A percentile compares a stretch with the other conserved stretches of the same genome.
Conservation (phyloP, 2,113 vertebrate genomes). For the Rafetus swinhoei region DNA sequence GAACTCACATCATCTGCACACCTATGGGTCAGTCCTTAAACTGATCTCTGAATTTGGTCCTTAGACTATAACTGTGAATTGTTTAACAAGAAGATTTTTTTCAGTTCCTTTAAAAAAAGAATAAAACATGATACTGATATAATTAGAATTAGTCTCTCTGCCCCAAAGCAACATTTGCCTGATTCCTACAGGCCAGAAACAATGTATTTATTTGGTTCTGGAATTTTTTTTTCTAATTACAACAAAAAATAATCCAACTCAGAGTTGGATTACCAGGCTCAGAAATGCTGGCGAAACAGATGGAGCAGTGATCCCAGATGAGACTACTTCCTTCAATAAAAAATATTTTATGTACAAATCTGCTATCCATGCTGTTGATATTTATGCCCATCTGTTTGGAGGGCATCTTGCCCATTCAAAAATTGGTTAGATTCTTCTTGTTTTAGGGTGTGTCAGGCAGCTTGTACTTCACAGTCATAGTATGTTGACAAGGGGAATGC, state of each 20-base stretch:
- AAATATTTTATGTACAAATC: background rate
- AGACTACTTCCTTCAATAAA: background rate
- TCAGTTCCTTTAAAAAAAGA: background rate
- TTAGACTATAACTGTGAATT: background rate
- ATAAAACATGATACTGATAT: background rate
- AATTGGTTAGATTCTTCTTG: background rate
- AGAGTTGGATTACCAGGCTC: background rate
- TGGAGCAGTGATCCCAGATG: background rate
- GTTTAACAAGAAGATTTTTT: background rate
- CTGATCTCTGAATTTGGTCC: background rate
- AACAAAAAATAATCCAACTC: background rate
- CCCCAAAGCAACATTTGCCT: background rate
- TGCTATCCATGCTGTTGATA: background rate
- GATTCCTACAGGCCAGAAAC: background rate
- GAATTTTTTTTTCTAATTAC: background rate
- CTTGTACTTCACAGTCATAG: background rate
- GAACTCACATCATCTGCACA: background rate
- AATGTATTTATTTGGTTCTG: background rate
- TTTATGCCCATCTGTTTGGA: background rate
- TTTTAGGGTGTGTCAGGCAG: background rate
- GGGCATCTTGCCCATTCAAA: background rate
- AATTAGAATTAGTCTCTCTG: background rate
- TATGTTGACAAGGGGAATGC: background rate
- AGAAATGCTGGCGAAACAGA: background rate
- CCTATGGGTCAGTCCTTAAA: background rate